A percentile compares a stretch with the other conserved stretches of the same genome.
These are phyloP conservation scores for Hipparchia sbordonii DNA, from an alignment of 2,888 invertebrate species.

Conservation along the genomic window DNA sequence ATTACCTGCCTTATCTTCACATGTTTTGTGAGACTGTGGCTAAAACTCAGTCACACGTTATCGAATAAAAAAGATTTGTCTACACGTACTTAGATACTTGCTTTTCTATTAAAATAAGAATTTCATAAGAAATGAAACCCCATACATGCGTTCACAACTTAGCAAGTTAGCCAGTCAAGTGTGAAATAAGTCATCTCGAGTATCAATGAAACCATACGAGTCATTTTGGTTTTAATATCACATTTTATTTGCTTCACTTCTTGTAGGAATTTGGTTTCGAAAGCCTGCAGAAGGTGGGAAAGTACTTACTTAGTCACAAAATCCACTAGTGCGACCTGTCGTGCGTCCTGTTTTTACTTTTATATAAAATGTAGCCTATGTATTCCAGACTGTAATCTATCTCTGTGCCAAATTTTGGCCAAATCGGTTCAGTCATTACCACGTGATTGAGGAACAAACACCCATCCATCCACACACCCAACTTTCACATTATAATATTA, in stretches of 20 bases:
- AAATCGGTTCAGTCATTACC: too few relatives aligned
- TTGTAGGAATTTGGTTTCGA: conserved; percentile 23
- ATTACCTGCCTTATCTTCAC: neutral
- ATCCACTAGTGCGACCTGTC: too few relatives aligned
- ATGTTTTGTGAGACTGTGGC: too few relatives aligned
- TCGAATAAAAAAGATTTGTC: neutral
- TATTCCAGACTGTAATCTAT: too few relatives aligned
- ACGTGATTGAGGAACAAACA: too few relatives aligned
- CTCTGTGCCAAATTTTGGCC: too few relatives aligned
- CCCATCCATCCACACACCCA: too few relatives aligned
- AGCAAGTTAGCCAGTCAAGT: conserved; percentile 53
- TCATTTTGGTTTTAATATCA: conserved; percentile 42
- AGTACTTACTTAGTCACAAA: too few relatives aligned
- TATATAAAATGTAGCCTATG: too few relatives aligned
- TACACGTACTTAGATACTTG: neutral
- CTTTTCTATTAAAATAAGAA: neutral
- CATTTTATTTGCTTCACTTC: conserved; percentile 32
- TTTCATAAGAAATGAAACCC: conserved; percentile 55
- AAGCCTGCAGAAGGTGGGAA: neutral
- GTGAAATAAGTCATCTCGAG: conserved; percentile 60
- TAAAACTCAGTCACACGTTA: too few relatives aligned
- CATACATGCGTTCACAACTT: conserved; percentile 48
- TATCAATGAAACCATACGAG: conserved; percentile 59
- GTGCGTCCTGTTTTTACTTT: too few relatives aligned
- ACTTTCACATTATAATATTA: too few relatives aligned